These are phyloP conservation scores for Orthonyx spaldingii DNA, from an alignment of 2,113 vertebrate genomes.

Conservation along the genomic window DNA sequence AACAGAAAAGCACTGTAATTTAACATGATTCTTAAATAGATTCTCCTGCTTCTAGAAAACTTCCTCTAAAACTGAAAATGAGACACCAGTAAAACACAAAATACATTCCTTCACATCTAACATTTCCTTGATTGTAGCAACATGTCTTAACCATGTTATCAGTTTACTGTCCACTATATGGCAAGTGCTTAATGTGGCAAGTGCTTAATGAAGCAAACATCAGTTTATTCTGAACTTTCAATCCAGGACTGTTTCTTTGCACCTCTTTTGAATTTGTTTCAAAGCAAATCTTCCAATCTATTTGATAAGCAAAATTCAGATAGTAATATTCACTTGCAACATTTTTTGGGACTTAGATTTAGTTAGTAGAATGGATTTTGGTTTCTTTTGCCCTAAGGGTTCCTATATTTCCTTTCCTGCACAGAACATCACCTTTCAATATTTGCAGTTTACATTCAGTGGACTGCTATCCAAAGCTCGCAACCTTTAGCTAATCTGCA, in stretches of 20 bases:
- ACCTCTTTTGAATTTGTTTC: background rate
- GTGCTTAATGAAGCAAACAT: background rate
- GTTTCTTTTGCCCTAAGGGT: too few relatives aligned
- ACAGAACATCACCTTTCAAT: background rate
- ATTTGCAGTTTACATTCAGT: background rate
- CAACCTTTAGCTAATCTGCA: background rate
- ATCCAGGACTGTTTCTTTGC: background rate
- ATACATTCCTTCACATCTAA: background rate
- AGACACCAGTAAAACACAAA: background rate
- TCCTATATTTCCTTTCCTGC: background rate
- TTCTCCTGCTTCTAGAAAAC: background rate
- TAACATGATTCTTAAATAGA: constrained; percentile 9
- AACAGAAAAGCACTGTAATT: constrained; percentile 9
- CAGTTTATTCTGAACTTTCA: background rate
- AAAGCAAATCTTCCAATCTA: background rate
- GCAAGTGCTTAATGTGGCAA: background rate
- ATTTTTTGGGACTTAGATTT: background rate
- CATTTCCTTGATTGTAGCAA: background rate
- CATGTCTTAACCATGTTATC: background rate
- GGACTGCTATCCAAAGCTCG: background rate
- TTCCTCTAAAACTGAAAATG: background rate
- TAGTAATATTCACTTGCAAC: background rate
- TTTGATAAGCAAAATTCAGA: background rate
- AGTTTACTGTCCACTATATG: background rate
- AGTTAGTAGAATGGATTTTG: background rate